phyloP scores from a whole-genome alignment of 2,113 vertebrate genomes.

The Nothocercus julius region DNA sequence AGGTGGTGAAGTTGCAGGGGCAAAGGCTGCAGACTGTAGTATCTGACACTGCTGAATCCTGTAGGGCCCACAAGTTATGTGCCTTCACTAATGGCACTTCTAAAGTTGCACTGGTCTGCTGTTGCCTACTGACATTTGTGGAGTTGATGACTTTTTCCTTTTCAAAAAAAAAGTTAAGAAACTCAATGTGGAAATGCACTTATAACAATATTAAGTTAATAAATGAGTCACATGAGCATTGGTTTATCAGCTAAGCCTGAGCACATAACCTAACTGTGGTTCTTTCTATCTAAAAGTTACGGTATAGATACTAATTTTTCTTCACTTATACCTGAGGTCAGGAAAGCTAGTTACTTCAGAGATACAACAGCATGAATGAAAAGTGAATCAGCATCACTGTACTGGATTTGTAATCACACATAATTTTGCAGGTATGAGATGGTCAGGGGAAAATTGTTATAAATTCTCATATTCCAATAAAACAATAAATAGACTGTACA shows the following conservation, averaged over 20 bases:
- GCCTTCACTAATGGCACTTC: neutral
- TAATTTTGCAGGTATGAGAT: neutral
- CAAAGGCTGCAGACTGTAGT: neutral
- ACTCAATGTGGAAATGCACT: neutral
- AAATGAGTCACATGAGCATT: neutral
- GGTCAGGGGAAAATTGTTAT: neutral
- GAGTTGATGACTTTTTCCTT: neutral
- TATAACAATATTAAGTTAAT: neutral
- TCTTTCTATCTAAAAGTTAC: neutral
- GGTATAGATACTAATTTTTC: neutral
- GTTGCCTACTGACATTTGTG: neutral
- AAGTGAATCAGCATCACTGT: neutral
- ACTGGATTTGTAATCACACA: neutral
- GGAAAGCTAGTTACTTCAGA: neutral
- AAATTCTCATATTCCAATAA: neutral
- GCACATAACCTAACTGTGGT: rapidly evolving
- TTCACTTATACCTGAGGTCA: neutral
- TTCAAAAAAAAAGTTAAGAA: neutral
- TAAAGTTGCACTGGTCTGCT: neutral
- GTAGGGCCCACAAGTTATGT: neutral
- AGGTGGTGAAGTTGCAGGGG: neutral
- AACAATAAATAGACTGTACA: neutral
- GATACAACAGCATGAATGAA: neutral
- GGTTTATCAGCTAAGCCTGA: neutral
- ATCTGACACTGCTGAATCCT: neutral